Evolutionary conservation across 2,797 vertebrate species (phyloP), one percentile per base, ranked within the genome.

Genomic region (Eremophila alpestris): DNA sequence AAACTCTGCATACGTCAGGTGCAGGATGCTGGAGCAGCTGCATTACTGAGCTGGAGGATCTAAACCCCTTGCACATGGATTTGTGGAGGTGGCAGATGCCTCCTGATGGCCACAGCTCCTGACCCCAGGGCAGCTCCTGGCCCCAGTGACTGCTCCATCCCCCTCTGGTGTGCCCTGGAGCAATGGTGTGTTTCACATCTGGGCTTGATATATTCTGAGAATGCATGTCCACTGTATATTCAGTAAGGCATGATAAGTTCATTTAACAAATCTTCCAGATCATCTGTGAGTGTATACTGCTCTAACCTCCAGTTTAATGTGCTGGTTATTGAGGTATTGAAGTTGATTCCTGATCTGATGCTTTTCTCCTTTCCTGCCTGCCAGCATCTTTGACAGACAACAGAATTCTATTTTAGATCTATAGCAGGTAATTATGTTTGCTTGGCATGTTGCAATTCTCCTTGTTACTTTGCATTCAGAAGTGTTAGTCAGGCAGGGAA

Each of bases 61-160:
- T 64, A 67, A 56, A 23, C 14, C 19, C 45, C 21, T 67, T 70
- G 56, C 24, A 58, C 34, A 38, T 10, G 13, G 59, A 55, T 69
- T 1, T 0, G 64, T 32, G 11, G 71, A 69, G 1, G 4, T 16
- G 52, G 51, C 64, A 83, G 51, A 46, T 0, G 0, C 48, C 56
- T 56, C 59, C 78, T 0, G 0, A 22, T 48, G 36, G 49, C 26
- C 56, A 48, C 56, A 55, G 70, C 52, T 82, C 68, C 48, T 30
- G n/a, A 49, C 20, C 24, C 40, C 59, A 51, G 45, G 52, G 24
- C 49, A 78, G 65, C 41, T 70, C 52, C 59, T 29, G n/a, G 20
- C 16, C 13, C 29, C 68, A 90, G 32, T 0, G 1, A 17, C 58
- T 52, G 32, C 67, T 84, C 43, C 23, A 14, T 24, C 19, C n/a